These are phyloP conservation scores for Neogobius melanostomus DNA, from an alignment of 2,113 vertebrate species.

Conservation along the genomic window DNA sequence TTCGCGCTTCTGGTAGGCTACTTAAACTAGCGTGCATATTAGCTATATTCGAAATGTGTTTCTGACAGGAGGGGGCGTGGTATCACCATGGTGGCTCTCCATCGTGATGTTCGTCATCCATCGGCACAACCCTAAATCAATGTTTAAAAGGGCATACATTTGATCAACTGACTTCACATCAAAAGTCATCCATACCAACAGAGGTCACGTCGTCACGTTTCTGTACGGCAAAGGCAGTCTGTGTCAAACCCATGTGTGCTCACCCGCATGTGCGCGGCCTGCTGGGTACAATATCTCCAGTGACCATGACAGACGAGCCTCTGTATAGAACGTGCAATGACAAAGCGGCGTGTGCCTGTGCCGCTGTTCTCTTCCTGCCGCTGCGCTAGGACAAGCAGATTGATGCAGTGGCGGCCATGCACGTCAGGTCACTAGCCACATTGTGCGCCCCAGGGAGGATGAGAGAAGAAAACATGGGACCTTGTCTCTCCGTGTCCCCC, in stretches of 20 bases:
- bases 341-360: slow-evolving; percentile 25
- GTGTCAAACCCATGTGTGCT: slow-evolving; percentile 7
- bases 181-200: neutral
- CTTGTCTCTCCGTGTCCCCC: slow-evolving; percentile 25
- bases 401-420: slow-evolving; percentile 40
- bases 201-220: neutral
- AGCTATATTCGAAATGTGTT: too few species aligned
- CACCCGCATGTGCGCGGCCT: neutral
- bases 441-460: slow-evolving; percentile 31
- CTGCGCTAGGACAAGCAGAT: slow-evolving; percentile 51
- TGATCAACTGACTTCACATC: too few species aligned
- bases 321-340: slow-evolving; percentile 28
- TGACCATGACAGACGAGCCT: slow-evolving; percentile 37
- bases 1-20: too few species aligned
- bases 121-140: too few species aligned
- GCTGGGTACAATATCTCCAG: slow-evolving; percentile 33
- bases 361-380: slow-evolving; percentile 33
- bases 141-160: too few species aligned
- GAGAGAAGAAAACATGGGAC: slow-evolving; percentile 20
- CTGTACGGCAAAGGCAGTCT: slow-evolving; percentile 9
- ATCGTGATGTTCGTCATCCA: too few species aligned
- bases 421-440: slow-evolving; percentile 48
- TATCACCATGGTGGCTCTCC: too few species aligned
- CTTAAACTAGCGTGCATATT: too few species aligned
- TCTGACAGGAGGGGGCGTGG: too few species aligned